These are phyloP conservation scores for Leucania comma DNA, from an alignment of 2,888 invertebrate genomes.

Conservation along the genomic window DNA sequence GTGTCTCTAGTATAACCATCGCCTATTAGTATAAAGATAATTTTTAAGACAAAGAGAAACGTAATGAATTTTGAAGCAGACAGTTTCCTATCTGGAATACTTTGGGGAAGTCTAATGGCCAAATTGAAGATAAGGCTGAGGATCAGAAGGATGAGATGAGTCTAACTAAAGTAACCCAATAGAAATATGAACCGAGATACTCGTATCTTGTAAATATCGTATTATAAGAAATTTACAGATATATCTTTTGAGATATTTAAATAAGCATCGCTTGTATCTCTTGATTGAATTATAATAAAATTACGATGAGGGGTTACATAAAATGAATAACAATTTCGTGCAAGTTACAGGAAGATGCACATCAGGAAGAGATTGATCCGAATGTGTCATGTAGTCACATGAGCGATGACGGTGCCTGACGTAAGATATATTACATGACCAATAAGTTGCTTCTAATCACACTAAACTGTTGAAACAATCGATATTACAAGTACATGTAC, in stretches of 20 bases:
- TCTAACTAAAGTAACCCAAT: neutral
- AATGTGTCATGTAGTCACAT: slow-evolving; percentile 45
- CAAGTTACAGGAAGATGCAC: slow-evolving; percentile 37
- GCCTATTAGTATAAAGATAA: slow-evolving; percentile 12
- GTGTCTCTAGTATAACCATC: slow-evolving; percentile 19
- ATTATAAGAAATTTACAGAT: neutral
- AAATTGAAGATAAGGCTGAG: neutral
- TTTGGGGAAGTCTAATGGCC: slow-evolving; percentile 9
- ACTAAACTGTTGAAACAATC: slow-evolving; percentile 33
- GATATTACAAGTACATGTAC: neutral
- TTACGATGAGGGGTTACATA: slow-evolving; percentile 28
- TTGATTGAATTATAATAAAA: slow-evolving; percentile 9
- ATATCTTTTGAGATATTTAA: neutral
- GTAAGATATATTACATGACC: slow-evolving; percentile 59
- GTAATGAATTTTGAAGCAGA: slow-evolving; percentile 16
- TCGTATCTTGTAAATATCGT: too few relatives aligned
- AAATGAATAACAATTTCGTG: slow-evolving; percentile 42
- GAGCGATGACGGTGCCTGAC: slow-evolving; percentile 55
- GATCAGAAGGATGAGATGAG: neutral
- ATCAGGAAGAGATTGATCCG: slow-evolving; percentile 60
- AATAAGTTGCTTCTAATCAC: slow-evolving; percentile 26
- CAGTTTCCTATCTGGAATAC: slow-evolving; percentile 4
- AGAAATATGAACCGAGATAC: neutral
- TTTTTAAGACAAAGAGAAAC: slow-evolving; percentile 26
- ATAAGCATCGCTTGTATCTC: neutral